Base-by-base conservation (phyloP, 2,888 invertebrate species). In the Urechis unicinctus region DNA sequence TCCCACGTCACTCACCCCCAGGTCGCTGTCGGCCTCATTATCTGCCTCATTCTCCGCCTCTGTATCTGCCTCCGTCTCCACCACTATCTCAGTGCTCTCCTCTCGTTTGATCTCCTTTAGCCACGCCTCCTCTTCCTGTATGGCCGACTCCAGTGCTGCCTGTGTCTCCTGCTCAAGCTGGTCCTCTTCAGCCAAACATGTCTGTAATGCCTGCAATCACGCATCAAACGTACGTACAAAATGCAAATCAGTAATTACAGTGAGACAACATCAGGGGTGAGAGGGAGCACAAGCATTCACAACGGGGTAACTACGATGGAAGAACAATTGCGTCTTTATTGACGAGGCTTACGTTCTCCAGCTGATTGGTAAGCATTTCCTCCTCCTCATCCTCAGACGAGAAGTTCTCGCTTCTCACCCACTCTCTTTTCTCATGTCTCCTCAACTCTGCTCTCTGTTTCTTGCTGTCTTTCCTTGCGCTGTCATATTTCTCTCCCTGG, bases 41-140 rank as follows among this genome's bases (percentile, higher is more conserved):
- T 52, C 52, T 6, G 52, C 57, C 42, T 68, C 68, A 21, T 64
- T 66, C 48, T 72, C 72, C 24, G 72, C 62, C 54, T 74, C 69
- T 1, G 61, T 66, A 47, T 69, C 77, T 9, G 21, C 52, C 1
- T 21, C 44, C 5, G n/a, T 28, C 26, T 42, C 28, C 25, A 74
- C 68, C 29, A 88, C 69, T 88, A 70, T 66, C 89, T 78, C 5
- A 86, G 87, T 75, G 66, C 72, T 79, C 69, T 80, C 78, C 56
- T 79, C 77, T 57, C 74, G 71, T 21, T 80, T 83, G 44, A 83
- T 81, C 68, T 85, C 85, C 70, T 85, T 79, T 58, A 81, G 78
- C 67, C 83, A 81, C 30, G 77, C 78, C 65, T 83, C 82, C 66
- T 85, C 85, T 66, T 84, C 84, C 46, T 78, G 68, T 13, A 81